Evolutionary conservation across 37 sponge, comb jelly and placozoan species (phyloP), one percentile per base, ranked within the genome.

Genomic region (Theonella swinhoei): DNA sequence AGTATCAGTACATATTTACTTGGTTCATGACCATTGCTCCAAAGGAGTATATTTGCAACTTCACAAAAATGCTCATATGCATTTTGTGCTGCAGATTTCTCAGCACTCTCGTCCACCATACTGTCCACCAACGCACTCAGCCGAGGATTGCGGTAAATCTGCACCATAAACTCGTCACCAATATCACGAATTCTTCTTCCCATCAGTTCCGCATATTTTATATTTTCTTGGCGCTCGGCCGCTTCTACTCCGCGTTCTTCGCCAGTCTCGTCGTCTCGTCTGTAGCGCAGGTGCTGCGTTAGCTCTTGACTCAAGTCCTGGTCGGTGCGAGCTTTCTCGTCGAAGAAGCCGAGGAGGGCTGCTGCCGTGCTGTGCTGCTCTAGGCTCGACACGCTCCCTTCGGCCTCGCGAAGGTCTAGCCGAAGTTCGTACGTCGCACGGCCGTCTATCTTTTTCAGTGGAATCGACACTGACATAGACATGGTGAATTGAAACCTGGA

Each of bases 131-230:
- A 38, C 3, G 11, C 26, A 3, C 54, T 42, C 31, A 42, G 24
- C 29, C 38, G 29, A 28, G 75, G 26, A 42, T 75, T 54, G 8
- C 24, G 34, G 9, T 42, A 28, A 4, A 75, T 28, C 30, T 43
- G 43, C 75, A 26, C 61, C 30, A 75, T 75, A 75, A 75, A 75
- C 60, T 75, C 75, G 75, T 75, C 75, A 33, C 54, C 75, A 28
- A 75, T 42, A 54, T 41, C 75, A 3, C 75, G 75, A 4, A 75
- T 75, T 5, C 75, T 42, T 31, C 38, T 40, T 17, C 75, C 75
- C 43, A 75, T 38, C 29, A 0, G 25, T 23, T 47, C 60, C 1
- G 75, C 75, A 8, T 40, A 25, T n/a, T 24, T 35, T 22, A 34
- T 24, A 23, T 32, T 37, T 20, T 38, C 23, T 38, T 14, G 7